Evolutionary conservation across 2,797 vertebrate species (phyloP), one percentile per base, ranked within the genome.

Genomic region (Tenualosa thibaudeaui): DNA sequence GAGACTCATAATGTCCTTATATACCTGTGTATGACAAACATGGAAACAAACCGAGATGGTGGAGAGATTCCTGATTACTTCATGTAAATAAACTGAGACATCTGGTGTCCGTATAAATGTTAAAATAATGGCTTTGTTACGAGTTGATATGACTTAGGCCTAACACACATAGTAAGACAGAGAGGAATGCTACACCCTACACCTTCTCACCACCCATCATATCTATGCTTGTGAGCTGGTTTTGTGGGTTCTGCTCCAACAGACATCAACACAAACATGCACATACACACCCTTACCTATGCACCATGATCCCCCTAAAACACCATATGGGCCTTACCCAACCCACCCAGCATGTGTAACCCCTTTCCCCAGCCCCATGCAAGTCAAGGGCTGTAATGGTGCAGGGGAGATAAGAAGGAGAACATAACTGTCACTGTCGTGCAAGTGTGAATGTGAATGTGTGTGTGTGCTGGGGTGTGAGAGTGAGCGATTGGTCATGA

Each of bases 221-320:
- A 84, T 84, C 65, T 62, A 58, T 71, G 10, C 53, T 17, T 54
- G 12, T 15, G 12, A 54, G 53, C 53, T 49, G 4, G 1, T 49
- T 49, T 49, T 49, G 46, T 49, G 46, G 46, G 46, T 49, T 49
- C 15, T 0, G 13, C 12, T 54, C 15, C 53, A 54, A 13, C 53
- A 86, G 46, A 82, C n/a, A 43, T 53, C 13, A 26, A 86, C 83
- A 81, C 75, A 50, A 12, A 31, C 31, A 31, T 31, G 31, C 31
- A 31, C 31, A 31, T 31, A 31, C 31, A 31, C 31, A 31, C 31
- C 31, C 31, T 31, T 31, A 31, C 31, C 31, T 1, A 51, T 17
- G 22, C 3, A 37, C 46, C 75, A 31, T 4, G 46, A 46, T 46
- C 46, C 46, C 15, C 51, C 51, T 17, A 53, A 15, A 53, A 13